Evolutionary conservation across 2,113 vertebrate species (phyloP), one percentile per base, ranked within the genome.

Genomic region (Dasyornis broadbenti): DNA sequence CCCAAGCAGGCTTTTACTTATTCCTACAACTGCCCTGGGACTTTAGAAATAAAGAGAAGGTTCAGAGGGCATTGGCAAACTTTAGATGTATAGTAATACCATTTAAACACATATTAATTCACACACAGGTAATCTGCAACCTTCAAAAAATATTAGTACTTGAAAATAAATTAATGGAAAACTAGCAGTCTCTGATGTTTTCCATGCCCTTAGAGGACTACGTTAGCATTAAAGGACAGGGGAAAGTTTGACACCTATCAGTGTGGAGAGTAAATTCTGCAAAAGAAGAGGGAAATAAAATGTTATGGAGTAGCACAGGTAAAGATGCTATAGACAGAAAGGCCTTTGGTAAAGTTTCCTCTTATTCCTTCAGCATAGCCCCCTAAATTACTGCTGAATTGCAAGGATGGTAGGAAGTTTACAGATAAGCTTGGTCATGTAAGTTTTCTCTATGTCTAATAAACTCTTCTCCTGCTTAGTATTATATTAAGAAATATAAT

Each of bases 371-470:
- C 35, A 70, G 3, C 66, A 33, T 42, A 50, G 33, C 8, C 33
- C n/a, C 42, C 45, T 53, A 69, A 76, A 72, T 11, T 53, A 44
- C 20, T 72, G 39, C 12, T 54, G 56, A 86, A 66, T 45, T 59
- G 9, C 18, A 83, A 59, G 31, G 31, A 42, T 45, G 17, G 17
- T 15, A 73, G 35, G 12, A 79, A 13, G 6, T 70, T 65, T 89
- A 64, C 33, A 66, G 28, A 30, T 59, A 83, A 91, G 10, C 4
- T 66, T 50, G 33, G 5, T 42, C 39, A 59, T 40, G 15, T 0
- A 1, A 57, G 7, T 23, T 73, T 40, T 57, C 1, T 0, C 4
- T 53, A 10, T 2, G 0, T 37, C 45, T 83, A 57, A 69, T 50
- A 61, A 69, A 50, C 40, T n/a, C 19, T 86, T 50, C 11, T 82